Conservation (phyloP, 2,113 vertebrate genomes). For the Stomatorhinus ivindoensis region DNA sequence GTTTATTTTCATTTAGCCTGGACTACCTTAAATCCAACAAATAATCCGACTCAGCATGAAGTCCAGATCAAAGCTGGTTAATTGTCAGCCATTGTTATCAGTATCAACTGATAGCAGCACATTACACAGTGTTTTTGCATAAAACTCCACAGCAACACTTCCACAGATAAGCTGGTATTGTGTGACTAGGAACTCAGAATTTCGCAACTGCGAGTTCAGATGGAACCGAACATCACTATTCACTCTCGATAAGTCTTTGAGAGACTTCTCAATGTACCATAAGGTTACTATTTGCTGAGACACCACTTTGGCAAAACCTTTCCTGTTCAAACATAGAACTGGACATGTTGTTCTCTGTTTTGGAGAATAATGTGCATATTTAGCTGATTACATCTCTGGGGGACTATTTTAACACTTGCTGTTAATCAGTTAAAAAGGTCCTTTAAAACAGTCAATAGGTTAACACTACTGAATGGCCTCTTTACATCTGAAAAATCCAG, state of each 20-base stretch:
- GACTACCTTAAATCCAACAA: too few relatives aligned
- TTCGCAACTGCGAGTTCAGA: too few relatives aligned
- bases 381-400: not conserved
- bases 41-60: too few relatives aligned
- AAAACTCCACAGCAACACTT: too few relatives aligned
- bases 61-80: too few relatives aligned
- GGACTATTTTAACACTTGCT: not conserved
- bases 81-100: too few relatives aligned
- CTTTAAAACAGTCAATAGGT: not conserved
- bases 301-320: not conserved
- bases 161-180: too few relatives aligned
- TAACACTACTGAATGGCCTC: not conserved
- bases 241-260: constrained; percentile 23
- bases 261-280: not conserved
- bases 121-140: too few relatives aligned
- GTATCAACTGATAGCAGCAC: too few relatives aligned
- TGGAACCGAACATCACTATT: constrained; percentile 20
- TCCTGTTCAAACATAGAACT: not conserved
- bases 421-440: not conserved
- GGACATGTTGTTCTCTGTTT: not conserved
- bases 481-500: not conserved
- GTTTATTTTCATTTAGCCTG: too few relatives aligned
- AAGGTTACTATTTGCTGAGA: not conserved
- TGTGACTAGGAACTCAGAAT: too few relatives aligned
- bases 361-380: not conserved